phyloP scores from a whole-genome alignment of 2,797 vertebrate species.

The Rhinoraja longicauda region DNA sequence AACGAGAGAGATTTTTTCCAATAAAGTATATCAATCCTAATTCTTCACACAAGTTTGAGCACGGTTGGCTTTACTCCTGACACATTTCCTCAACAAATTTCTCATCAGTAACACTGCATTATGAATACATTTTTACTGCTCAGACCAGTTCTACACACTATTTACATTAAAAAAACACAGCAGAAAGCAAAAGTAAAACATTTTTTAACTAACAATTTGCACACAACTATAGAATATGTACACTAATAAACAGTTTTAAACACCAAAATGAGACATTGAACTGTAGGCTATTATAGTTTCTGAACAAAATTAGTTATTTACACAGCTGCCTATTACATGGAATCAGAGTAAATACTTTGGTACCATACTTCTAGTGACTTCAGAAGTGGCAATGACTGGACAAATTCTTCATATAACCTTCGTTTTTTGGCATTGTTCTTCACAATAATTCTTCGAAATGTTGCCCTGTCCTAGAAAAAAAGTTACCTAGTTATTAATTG shows the following conservation, averaged over 20 bases:
- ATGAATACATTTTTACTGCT: background rate
- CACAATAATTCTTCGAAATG: conserved; percentile 96
- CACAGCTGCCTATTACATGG: conserved; percentile 40
- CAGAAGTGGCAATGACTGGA: conserved; percentile 91
- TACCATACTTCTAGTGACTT: conserved; percentile 80
- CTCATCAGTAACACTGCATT: background rate
- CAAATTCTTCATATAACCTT: conserved; percentile 94
- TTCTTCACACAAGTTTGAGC: background rate
- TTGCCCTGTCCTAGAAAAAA: conserved; percentile 81
- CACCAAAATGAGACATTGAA: background rate
- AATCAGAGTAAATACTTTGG: background rate
- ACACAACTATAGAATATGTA: background rate
- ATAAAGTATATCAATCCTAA: background rate
- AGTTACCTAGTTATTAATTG: background rate
- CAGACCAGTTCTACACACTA: background rate
- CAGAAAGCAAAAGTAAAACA: background rate
- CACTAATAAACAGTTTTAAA: background rate
- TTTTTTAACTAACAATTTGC: background rate
- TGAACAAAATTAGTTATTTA: conserved; percentile 19
- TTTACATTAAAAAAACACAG: background rate
- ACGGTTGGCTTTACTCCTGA: background rate
- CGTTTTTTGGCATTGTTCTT: conserved; percentile 98
- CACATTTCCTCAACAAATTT: background rate
- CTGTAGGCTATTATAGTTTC: background rate
- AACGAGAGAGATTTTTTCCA: conserved; percentile 41